These are phyloP conservation scores for Rousettus madagascariensis DNA, from an alignment of 2,797 vertebrate genomes.

Conservation along the genomic window DNA sequence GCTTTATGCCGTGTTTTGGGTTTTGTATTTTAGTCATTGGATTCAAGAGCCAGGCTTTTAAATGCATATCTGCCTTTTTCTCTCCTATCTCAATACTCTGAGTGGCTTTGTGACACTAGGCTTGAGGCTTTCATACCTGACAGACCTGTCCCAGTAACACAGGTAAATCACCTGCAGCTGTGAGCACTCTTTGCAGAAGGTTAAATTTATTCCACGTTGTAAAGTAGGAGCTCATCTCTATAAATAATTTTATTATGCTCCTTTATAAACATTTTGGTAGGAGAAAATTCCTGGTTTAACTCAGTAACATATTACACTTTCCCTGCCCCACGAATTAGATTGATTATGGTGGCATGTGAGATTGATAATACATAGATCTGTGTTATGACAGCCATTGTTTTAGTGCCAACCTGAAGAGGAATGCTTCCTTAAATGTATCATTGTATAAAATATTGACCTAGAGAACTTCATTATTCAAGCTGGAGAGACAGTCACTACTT, in stretches of 20 bases:
- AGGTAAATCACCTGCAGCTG: constrained; percentile 79
- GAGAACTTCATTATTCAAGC: constrained; percentile 95
- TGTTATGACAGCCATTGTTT: constrained; percentile 97
- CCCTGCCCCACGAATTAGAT: constrained; percentile 87
- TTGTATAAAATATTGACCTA: constrained; percentile 96
- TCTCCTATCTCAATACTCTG: neutral
- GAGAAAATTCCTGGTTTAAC: constrained; percentile 81
- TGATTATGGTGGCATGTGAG: constrained; percentile 90
- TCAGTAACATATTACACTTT: constrained; percentile 78
- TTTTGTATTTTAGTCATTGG: neutral
- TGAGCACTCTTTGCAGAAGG: constrained; percentile 63
- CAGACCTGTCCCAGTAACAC: constrained; percentile 47
- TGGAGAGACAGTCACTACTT: constrained; percentile 90
- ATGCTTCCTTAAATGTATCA: constrained; percentile 94
- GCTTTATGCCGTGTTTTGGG: neutral
- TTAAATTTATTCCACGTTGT: constrained; percentile 81
- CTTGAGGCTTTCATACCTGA: constrained; percentile 16
- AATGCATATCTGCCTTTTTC: neutral
- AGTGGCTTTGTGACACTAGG: constrained; percentile 58
- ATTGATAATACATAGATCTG: constrained; percentile 93
- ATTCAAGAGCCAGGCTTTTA: constrained; percentile 17
- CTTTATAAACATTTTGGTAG: constrained; percentile 84
- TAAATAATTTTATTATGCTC: constrained; percentile 84
- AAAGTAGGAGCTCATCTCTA: constrained; percentile 70
- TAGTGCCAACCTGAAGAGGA: constrained; percentile 89